Percentiles rank a stretch among this genome's conserved stretches.
phyloP scores from a whole-genome alignment of 2,113 vertebrate species.

The Gorsachius goisagi region DNA sequence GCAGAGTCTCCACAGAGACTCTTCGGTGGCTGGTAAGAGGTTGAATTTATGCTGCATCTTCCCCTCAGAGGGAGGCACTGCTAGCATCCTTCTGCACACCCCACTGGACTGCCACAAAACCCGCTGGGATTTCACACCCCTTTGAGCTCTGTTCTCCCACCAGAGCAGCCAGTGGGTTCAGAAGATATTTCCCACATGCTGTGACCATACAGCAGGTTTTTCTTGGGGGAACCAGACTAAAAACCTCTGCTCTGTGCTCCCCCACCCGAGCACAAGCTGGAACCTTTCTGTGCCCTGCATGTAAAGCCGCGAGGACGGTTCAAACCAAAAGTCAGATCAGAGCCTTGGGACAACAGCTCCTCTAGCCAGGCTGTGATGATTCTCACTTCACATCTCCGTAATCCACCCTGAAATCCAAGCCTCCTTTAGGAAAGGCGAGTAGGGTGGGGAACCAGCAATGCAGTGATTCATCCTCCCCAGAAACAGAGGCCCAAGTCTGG shows the following conservation, averaged over 20 bases:
- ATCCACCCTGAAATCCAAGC: neutral
- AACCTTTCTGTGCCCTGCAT: neutral
- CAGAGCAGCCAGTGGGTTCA: neutral
- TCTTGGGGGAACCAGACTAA: neutral
- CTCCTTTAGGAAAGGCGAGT: neutral
- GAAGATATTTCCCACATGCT: fast-evolving
- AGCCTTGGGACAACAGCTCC: neutral
- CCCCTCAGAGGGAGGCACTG: neutral
- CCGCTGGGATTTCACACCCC: neutral
- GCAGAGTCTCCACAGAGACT: neutral
- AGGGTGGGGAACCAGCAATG: slow-evolving; percentile 45
- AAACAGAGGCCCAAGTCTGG: slow-evolving; percentile 20
- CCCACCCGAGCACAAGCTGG: neutral
- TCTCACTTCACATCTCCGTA: neutral
- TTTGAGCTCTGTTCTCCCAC: neutral
- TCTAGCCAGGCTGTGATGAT: neutral
- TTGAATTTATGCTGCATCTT: neutral
- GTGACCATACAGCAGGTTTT: neutral
- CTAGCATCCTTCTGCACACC: neutral
- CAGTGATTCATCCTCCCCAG: slow-evolving; percentile 50
- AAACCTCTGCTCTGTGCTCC: neutral
- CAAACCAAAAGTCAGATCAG: neutral
- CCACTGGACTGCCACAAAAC: neutral
- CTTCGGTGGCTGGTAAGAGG: neutral
- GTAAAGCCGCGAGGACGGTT: neutral